Conservation (phyloP, 2,113 vertebrate species). For the Peromyscus leucopus region DNA sequence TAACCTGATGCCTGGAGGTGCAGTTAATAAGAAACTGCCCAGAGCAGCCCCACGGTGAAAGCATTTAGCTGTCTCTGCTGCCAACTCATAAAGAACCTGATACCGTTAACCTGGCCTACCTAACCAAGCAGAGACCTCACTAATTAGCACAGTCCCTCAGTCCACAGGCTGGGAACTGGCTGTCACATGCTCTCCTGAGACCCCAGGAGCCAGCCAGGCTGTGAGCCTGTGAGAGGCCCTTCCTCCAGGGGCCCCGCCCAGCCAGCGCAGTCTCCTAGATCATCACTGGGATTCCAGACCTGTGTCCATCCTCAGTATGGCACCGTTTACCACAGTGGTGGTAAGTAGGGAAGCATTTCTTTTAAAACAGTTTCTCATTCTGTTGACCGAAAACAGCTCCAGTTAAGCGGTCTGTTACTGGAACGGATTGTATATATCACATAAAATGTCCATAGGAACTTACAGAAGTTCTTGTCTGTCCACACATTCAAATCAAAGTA, state of each 20-base stretch:
- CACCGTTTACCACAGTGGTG: background rate
- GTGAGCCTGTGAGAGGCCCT: constrained; percentile 6
- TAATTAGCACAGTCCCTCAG: constrained; percentile 38
- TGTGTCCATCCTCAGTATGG: background rate
- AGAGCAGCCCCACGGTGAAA: background rate
- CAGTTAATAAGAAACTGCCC: constrained; percentile 60
- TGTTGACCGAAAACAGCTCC: constrained; percentile 63
- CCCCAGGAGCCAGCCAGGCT: constrained; percentile 25
- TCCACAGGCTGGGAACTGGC: background rate
- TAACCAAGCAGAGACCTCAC: background rate
- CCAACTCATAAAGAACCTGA: constrained; percentile 40
- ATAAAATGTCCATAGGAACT: background rate
- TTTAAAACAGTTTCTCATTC: constrained; percentile 27
- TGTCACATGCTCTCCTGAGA: constrained; percentile 5
- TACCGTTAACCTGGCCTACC: constrained; percentile 57
- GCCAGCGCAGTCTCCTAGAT: background rate
- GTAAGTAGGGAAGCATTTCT: background rate
- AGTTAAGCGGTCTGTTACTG: constrained; percentile 37
- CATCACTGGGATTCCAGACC: constrained; percentile 50
- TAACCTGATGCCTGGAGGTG: constrained; percentile 26
- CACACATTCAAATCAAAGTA: background rate
- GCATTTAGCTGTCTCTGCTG: background rate
- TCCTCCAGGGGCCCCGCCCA: background rate
- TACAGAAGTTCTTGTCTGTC: background rate
- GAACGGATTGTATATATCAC: background rate